phyloP scores from a whole-genome alignment of 2,888 invertebrate species.

The Escarpia spicata region DNA sequence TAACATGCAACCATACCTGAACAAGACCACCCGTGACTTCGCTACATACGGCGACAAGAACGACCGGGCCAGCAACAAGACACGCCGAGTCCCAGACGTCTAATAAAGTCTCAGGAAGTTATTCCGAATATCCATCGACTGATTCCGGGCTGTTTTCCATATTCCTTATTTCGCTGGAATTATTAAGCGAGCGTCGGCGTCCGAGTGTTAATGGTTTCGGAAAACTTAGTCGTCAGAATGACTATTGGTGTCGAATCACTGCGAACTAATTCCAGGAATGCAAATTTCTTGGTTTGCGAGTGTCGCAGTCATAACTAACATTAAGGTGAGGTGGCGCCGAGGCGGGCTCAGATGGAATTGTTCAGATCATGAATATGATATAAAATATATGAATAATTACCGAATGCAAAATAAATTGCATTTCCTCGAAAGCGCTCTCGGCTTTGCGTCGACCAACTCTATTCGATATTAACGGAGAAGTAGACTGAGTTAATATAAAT shows the following conservation, averaged over 20 bases:
- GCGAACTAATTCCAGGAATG: conserved; percentile 1
- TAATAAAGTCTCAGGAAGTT: background rate
- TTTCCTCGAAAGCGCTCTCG: background rate
- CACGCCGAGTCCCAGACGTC: background rate
- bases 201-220: background rate
- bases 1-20: background rate
- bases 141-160: background rate
- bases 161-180: background rate
- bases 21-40: background rate
- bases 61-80: background rate
- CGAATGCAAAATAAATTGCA: background rate
- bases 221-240: background rate
- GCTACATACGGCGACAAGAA: background rate
- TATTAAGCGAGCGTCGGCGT: background rate
- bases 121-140: background rate
- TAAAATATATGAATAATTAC: conserved; percentile 12
- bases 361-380: background rate
- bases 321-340: background rate
- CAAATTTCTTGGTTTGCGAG: background rate
- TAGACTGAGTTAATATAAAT: too few relatives aligned
- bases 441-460: background rate
- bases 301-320: background rate
- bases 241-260: background rate
- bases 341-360: background rate
- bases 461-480: background rate